Percentiles rank a stretch among this genome's conserved stretches.
These are phyloP conservation scores for Phortica variegata DNA, from an alignment of 1,140 invertebrate genomes.

Conservation along the genomic window DNA sequence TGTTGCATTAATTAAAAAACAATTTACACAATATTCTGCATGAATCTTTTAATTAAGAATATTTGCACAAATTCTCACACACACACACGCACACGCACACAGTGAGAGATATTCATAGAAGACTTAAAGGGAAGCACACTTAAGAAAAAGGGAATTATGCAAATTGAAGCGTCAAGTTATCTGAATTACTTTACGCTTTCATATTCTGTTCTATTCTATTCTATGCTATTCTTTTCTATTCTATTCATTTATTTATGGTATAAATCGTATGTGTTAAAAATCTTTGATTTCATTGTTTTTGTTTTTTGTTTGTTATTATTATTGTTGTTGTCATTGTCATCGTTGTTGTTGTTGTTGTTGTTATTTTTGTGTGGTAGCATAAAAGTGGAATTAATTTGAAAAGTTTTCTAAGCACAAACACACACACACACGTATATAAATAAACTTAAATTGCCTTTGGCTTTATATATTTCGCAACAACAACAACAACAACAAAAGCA, in stretches of 20 bases:
- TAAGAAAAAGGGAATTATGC: conserved; percentile 15
- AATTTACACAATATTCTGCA: conserved; percentile 9
- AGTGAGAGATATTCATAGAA: conserved; percentile 7
- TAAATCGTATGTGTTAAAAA: too few relatives aligned
- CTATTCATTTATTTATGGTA: too few relatives aligned
- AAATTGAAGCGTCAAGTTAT: too few relatives aligned
- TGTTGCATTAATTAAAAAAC: conserved; percentile 47
- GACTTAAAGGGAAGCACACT: conserved; percentile 8
- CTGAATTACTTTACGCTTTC: conserved; percentile 5
- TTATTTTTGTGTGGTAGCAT: conserved; percentile 14
- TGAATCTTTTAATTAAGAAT: conserved; percentile 30
- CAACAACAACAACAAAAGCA: neutral
- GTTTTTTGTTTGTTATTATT: conserved; percentile 11
- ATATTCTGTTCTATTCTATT: conserved; percentile 3
- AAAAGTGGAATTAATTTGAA: conserved; percentile 37
- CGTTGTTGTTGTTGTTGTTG: conserved; percentile 6
- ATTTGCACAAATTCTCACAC: conserved; percentile 22
- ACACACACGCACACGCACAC: conserved; percentile 13
- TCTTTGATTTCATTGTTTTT: neutral
- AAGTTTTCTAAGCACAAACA: conserved; percentile 31
- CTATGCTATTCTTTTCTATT: too few relatives aligned
- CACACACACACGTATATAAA: too few relatives aligned
- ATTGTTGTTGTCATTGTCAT: conserved; percentile 6
- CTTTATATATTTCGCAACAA: neutral
- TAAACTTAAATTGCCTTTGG: too few relatives aligned